phyloP scores from a whole-genome alignment of 2,113 vertebrate genomes.

The Bubalus kerabau region DNA sequence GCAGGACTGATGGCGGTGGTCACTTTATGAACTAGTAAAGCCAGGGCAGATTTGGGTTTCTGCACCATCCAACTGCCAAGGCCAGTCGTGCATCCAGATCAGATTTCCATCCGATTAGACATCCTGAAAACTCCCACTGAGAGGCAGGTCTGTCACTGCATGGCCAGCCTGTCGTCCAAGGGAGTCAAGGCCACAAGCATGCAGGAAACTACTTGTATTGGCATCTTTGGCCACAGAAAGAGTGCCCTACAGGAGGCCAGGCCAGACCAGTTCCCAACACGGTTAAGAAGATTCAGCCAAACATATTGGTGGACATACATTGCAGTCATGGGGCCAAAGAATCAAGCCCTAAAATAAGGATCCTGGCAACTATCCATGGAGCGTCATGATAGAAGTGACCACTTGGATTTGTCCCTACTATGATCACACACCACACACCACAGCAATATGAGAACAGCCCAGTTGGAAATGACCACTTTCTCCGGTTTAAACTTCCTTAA shows the following conservation, averaged over 20 bases:
- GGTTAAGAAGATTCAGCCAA: not conserved
- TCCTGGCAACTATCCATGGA: not conserved
- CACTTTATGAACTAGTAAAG: not conserved
- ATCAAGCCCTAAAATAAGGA: not conserved
- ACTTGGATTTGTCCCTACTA: not conserved
- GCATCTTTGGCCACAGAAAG: not conserved
- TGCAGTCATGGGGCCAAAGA: not conserved
- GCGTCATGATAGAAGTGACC: rapidly evolving
- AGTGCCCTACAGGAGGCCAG: not conserved
- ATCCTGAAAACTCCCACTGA: not conserved
- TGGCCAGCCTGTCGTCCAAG: not conserved
- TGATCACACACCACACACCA: too few species aligned
- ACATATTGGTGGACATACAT: not conserved
- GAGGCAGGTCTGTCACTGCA: slow-evolving; percentile 15
- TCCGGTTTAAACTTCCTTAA: not conserved
- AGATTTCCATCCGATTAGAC: slow-evolving; percentile 8
- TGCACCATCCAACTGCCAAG: not conserved
- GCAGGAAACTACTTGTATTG: not conserved
- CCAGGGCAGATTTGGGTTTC: not conserved
- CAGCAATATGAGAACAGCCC: not conserved
- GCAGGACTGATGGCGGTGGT: not conserved
- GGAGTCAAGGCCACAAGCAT: not conserved
- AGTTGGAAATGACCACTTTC: not conserved
- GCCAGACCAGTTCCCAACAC: not conserved
- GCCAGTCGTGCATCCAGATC: not conserved